A percentile compares a stretch with the other conserved stretches of the same genome.
These are phyloP conservation scores for Rhamphomyia laevipes DNA, from an alignment of 2,888 invertebrate genomes.

Conservation along the genomic window DNA sequence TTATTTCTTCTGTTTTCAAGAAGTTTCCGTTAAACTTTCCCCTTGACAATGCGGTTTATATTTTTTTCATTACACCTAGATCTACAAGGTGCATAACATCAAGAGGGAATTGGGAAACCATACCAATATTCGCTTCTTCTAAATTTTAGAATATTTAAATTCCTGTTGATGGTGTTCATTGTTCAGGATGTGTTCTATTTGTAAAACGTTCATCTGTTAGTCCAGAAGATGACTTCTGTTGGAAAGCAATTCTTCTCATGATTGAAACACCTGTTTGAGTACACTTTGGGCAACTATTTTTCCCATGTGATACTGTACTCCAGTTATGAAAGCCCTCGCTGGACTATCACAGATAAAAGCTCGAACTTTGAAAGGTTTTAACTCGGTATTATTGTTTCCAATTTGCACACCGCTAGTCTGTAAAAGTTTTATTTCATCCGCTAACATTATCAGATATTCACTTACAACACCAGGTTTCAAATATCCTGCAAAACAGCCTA, in stretches of 20 bases:
- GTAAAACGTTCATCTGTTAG: slow-evolving; percentile 2
- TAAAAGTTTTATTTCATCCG: no score
- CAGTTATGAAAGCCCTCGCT: slow-evolving; percentile 9
- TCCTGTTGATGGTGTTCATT: not conserved
- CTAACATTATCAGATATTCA: no score
- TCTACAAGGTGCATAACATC: slow-evolving; percentile 10
- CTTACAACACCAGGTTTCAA: no score
- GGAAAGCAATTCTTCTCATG: not conserved
- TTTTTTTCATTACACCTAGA: slow-evolving; percentile 8
- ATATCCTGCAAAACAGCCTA: no score
- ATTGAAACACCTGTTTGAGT: not conserved
- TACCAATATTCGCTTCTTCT: slow-evolving; percentile 2
- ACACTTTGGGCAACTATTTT: slow-evolving; percentile 11
- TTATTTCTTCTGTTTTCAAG: not conserved
- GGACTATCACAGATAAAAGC: slow-evolving; percentile 11
- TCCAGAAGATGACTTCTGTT: not conserved
- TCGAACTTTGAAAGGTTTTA: not conserved
- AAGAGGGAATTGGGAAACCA: slow-evolving; percentile 8
- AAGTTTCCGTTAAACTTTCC: not conserved
- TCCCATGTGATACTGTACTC: slow-evolving; percentile 7
- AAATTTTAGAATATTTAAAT: slow-evolving; percentile 1
- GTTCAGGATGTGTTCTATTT: not conserved
- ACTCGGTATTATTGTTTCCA: no score
- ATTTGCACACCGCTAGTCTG: no score
- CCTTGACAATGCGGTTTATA: not conserved